Evolutionary conservation across 2,888 invertebrate genomes (phyloP).

Genomic region (Cryptops parisi): DNA sequence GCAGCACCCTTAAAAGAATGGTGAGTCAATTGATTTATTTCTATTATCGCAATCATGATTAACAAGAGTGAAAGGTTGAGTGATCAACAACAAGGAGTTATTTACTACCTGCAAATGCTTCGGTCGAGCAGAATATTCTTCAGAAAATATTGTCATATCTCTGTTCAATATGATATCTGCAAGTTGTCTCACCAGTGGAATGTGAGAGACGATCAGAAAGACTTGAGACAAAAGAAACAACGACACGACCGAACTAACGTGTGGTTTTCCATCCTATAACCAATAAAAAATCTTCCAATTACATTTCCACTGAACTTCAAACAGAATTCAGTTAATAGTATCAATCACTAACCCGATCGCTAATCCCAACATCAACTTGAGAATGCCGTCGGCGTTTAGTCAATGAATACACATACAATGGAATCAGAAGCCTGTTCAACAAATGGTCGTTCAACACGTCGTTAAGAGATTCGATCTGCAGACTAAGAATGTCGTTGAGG

Average conservation of each 20-base stretch:
- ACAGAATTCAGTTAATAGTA: too few species aligned
- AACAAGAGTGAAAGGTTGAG: background rate
- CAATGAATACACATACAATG: constrained; percentile 83
- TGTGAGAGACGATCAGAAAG: constrained; percentile 82
- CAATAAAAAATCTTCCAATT: too few species aligned
- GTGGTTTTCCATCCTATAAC: constrained; percentile 40
- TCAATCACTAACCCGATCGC: too few species aligned
- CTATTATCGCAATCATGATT: too few species aligned
- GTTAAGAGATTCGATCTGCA: constrained; percentile 83
- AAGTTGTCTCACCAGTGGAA: constrained; percentile 74
- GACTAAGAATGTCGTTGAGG: constrained; percentile 84
- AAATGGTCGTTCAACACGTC: constrained; percentile 88
- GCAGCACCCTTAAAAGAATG: background rate
- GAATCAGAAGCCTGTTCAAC: constrained; percentile 79
- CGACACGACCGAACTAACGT: constrained; percentile 78
- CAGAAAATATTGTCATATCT: constrained; percentile 36
- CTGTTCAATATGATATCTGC: constrained; percentile 82
- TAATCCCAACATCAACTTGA: constrained; percentile 21
- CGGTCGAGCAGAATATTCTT: background rate
- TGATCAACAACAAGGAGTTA: background rate
- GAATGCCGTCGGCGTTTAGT: constrained; percentile 26
- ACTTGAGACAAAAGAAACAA: constrained; percentile 60
- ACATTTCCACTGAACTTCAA: too few species aligned
- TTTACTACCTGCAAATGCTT: background rate
- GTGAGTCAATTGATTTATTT: background rate